phyloP scores from a whole-genome alignment of 2,797 vertebrate genomes.

The Poliocrania exsul region DNA sequence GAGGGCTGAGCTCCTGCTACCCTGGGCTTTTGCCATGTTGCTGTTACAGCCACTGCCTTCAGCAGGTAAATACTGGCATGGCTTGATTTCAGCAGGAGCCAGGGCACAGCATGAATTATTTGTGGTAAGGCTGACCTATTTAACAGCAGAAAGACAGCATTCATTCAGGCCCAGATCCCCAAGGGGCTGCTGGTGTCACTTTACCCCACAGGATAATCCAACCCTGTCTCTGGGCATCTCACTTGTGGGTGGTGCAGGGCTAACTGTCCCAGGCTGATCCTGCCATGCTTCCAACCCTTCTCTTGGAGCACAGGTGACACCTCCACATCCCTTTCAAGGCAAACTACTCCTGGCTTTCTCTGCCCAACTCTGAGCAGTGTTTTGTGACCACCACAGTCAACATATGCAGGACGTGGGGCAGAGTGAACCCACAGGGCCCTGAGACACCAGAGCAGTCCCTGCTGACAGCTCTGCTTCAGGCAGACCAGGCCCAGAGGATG shows the following conservation, averaged over 20 bases:
- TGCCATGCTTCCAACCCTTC: not conserved
- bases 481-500: not conserved
- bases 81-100: not conserved
- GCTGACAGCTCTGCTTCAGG: not conserved
- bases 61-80: not conserved
- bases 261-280: not conserved
- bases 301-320: not conserved
- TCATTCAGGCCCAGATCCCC: not conserved
- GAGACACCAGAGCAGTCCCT: not conserved
- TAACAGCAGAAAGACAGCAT: slow-evolving; percentile 38
- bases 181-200: slow-evolving; percentile 17
- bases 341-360: not conserved
- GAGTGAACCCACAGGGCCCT: not conserved
- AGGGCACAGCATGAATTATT: slow-evolving; percentile 50
- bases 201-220: not conserved
- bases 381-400: not conserved
- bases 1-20: not conserved
- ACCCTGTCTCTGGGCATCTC: not conserved
- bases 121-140: slow-evolving; percentile 44
- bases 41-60: not conserved
- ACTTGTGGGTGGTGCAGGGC: not conserved
- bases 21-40: not conserved
- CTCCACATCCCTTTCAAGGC: not conserved
- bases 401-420: fast-evolving
- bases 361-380: not conserved